Percentiles rank a stretch among this genome's conserved stretches.
Evolutionary conservation across 2,113 vertebrate genomes (phyloP).

Genomic region (Perca flavescens): DNA sequence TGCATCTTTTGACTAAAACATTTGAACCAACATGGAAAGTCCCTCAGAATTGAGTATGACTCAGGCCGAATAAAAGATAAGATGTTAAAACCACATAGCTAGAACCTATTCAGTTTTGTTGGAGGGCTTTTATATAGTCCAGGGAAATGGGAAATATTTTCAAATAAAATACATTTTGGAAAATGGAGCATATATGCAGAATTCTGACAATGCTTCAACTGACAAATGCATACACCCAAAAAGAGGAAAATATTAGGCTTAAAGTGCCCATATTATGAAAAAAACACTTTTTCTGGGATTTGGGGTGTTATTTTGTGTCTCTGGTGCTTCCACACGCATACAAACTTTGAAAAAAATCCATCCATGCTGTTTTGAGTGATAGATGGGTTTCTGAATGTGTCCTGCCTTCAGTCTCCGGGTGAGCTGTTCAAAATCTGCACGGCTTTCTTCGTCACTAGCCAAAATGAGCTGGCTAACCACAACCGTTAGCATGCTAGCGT

Average conservation of each 20-base stretch:
- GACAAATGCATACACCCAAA: background rate
- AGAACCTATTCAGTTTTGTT: slow-evolving; percentile 13
- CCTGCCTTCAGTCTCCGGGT: no score
- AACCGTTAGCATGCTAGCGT: no score
- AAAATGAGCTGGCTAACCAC: no score
- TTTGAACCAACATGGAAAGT: background rate
- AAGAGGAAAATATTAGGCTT: background rate
- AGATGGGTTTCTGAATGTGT: no score
- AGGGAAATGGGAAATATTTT: slow-evolving; percentile 13
- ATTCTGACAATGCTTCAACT: background rate
- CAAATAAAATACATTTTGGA: slow-evolving; percentile 17
- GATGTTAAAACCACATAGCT: background rate
- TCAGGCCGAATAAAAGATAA: slow-evolving; percentile 17
- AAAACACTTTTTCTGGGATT: no score
- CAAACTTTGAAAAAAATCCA: no score
- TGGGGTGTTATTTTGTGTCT: no score
- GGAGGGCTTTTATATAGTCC: slow-evolving; percentile 1
- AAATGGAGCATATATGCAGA: slow-evolving; percentile 21
- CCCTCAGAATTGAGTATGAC: background rate
- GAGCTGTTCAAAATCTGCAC: no score
- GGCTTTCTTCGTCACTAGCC: no score
- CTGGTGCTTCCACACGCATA: no score
- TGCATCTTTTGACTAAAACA: background rate
- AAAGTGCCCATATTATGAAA: no score
- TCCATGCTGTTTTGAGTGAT: no score